Base-by-base conservation (phyloP, 2,797 vertebrate species). In the Perodicticus potto region DNA sequence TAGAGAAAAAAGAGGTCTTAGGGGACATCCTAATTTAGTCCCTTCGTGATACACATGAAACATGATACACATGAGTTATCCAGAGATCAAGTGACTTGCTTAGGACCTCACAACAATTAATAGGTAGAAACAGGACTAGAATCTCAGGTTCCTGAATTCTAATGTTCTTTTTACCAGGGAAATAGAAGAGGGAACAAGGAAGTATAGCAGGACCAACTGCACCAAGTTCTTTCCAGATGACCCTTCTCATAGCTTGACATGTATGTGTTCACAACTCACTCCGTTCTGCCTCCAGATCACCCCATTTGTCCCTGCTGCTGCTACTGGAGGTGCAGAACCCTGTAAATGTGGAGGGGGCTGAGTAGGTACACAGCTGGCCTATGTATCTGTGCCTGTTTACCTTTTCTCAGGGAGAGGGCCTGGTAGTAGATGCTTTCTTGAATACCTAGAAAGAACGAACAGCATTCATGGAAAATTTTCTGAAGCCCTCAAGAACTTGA, bases 401-500 rank as follows among this genome's bases (percentile, higher is more conserved):
- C 43, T 73, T 27, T 83, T 95, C 86, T 95, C 85, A 1, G 83
- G 73, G 96, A 93, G 96, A 94, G 85, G 91, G 59, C 87, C 81
- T 57, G 65, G 91, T 37, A 22, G 93, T 72, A 80, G 78, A 87
- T 14, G 2, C 80, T 96, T 97, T 97, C 94, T 94, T 49, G 27
- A 55, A 92, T 86, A 91, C 89, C 73, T 1, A 0, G 0, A 40
- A 94, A 93, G 96, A 94, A 83, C 72, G 27, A 22, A 10, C 29
- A 72, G 96, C 84, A 45, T 63, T 86, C 78, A 57, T 61, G 84
- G 93, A 93, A 91, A 37, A 63, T 91, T 84, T 97, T 95, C 82
- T 34, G 55, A 88, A 72, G 80, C 53, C 57, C 45, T n/a, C 7
- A 63, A 53, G 63, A 55, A 61, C 40, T 63, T 37, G n/a, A 40